Evolutionary conservation across 2,888 invertebrate genomes (phyloP).

Genomic region (Rhamphomyia laevipes): DNA sequence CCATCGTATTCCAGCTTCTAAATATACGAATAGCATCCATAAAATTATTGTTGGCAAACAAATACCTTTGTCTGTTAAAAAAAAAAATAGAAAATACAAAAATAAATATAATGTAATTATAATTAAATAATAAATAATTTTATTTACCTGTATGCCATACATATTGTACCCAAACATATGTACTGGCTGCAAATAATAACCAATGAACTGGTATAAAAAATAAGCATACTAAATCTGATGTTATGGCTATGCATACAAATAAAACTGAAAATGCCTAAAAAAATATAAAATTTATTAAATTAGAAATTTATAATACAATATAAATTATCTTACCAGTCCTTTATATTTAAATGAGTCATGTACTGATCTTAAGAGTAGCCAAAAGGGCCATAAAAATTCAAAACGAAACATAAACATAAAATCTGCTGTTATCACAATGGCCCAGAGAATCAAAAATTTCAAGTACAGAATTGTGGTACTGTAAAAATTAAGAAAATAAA

Average conservation of each 20-base stretch:
- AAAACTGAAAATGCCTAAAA: constrained; percentile 90
- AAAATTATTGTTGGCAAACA: constrained; percentile 89
- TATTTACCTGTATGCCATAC: constrained; percentile 88
- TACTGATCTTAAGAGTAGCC: constrained; percentile 88
- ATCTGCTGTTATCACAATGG: constrained; percentile 85
- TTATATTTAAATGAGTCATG: constrained; percentile 97
- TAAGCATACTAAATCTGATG: constrained; percentile 97
- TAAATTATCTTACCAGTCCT: constrained; percentile 73
- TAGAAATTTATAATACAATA: neutral
- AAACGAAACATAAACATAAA: constrained; percentile 97
- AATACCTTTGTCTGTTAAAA: constrained; percentile 70
- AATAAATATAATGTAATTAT: constrained; percentile 1
- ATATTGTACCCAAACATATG: constrained; percentile 98
- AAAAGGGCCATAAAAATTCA: constrained; percentile 98
- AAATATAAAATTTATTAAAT: constrained; percentile 2
- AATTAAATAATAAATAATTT: constrained; percentile 3
- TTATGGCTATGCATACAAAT: constrained; percentile 95
- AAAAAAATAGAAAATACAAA: constrained; percentile 8
- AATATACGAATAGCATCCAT: constrained; percentile 89
- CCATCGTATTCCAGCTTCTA: constrained; percentile 82
- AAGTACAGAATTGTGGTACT: constrained; percentile 87
- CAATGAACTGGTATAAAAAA: constrained; percentile 98
- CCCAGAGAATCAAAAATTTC: constrained; percentile 93
- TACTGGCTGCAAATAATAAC: constrained; percentile 95
- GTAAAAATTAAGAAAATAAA: constrained; percentile 29